Percentiles rank a stretch among this genome's conserved stretches.
phyloP scores from a whole-genome alignment of 2,113 vertebrate species.

The Sorex fumeus region DNA sequence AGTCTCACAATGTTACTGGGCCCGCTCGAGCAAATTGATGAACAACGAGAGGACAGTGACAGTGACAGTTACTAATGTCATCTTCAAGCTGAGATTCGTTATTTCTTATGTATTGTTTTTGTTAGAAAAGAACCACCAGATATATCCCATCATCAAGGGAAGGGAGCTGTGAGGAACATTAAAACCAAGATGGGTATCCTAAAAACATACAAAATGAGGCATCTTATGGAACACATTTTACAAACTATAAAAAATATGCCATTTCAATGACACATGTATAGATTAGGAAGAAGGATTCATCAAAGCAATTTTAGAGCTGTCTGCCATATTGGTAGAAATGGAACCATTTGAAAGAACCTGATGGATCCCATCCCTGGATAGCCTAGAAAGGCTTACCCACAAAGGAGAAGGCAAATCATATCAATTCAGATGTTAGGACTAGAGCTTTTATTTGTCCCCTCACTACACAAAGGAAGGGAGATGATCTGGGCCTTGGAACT shows the following conservation, averaged over 20 bases:
- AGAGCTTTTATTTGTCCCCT: too few species aligned
- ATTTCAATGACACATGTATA: not conserved
- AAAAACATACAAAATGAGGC: too few species aligned
- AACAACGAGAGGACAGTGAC: too few species aligned
- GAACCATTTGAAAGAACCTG: not conserved
- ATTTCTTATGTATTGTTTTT: not conserved
- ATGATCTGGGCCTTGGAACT: not conserved
- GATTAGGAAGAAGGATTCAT: not conserved
- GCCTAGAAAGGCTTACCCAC: not conserved
- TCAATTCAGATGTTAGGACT: not conserved
- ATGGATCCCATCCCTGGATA: not conserved
- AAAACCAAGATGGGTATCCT: not conserved
- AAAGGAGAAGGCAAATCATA: not conserved
- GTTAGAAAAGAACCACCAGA: not conserved
- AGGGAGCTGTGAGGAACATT: not conserved
- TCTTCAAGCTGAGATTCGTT: not conserved
- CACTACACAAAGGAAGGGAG: not conserved
- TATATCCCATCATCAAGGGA: not conserved
- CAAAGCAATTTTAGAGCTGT: not conserved
- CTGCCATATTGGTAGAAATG: not conserved
- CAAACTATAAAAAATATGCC: too few species aligned
- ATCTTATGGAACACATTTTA: not conserved
- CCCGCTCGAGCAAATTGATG: too few species aligned
- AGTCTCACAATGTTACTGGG: too few species aligned
- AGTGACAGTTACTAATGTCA: too few species aligned